These are phyloP conservation scores for Metacarcinus magister DNA, from an alignment of 2,888 invertebrate genomes.

Conservation along the genomic window DNA sequence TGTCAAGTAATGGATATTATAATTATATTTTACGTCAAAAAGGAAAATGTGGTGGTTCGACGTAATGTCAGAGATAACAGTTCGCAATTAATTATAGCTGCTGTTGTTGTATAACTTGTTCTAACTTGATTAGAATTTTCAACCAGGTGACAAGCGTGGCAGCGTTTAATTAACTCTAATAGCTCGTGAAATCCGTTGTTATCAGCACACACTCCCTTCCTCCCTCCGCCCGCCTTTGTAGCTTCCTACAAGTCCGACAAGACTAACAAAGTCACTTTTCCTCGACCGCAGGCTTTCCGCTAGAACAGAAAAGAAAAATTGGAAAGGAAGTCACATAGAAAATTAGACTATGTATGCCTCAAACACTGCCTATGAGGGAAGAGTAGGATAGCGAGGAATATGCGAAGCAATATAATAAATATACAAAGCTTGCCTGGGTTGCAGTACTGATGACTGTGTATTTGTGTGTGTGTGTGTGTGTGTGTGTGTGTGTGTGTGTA, in stretches of 20 bases:
- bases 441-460: too few species aligned
- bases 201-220: neutral
- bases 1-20: constrained; percentile 51
- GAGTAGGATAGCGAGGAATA: neutral
- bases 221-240: neutral
- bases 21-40: neutral
- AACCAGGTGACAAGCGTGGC: constrained; percentile 41
- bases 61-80: constrained; percentile 43
- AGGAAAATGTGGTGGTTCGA: constrained; percentile 4
- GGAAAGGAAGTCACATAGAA: neutral
- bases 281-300: neutral
- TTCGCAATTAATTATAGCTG: constrained; percentile 35
- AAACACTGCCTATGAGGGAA: neutral
- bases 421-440: neutral
- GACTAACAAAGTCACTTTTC: constrained; percentile 32
- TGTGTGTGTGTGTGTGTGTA: neutral
- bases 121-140: constrained; percentile 65
- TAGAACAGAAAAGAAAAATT: neutral
- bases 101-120: constrained; percentile 54
- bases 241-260: neutral
- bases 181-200: constrained; percentile 58
- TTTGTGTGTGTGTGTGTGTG: neutral
- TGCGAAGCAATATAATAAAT: neutral
- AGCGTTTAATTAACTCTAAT: constrained; percentile 65
- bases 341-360: neutral